Base-by-base conservation (phyloP, 2,888 invertebrate genomes). In the Ptychoptera albimana region DNA sequence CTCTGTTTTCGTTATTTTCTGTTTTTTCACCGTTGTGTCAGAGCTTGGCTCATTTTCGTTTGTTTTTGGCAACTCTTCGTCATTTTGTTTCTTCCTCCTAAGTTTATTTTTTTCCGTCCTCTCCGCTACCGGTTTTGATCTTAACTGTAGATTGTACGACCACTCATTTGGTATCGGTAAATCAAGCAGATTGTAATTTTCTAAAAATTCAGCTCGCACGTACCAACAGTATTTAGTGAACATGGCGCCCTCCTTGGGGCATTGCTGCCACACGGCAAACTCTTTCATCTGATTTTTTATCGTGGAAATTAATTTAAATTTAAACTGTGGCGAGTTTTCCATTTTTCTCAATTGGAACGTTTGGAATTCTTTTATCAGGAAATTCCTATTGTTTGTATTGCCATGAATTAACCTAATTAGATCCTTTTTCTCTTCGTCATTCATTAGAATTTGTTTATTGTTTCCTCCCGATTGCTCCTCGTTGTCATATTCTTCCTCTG, bases 341-440 rank as follows among this genome's bases (percentile, higher is more conserved):
- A 51, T 54, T 31, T 47, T 50, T 13, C 46, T 49, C 53, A 6
- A 61, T 57, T 78, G 68, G 56, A 67, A 74, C 9, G 70, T 68
- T 15, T 73, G 55, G 55, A 79, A 83, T 56, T 82, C 79, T 46
- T 71, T 71, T 1, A 74, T 63, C 8, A 83, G 61, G 49, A 74
- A 72, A 30, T 58, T 63, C 35, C 71, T 70, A 1, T 72, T 70
- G 48, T 73, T 68, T 0, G 62, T 59, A 57, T 80, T 83, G 1
- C 80, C 80, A 57, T 84, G 81, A 2, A 82, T 56, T 1, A 82
- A 60, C 39, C 72, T 71, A 38, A 81, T 72, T 48, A 84, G 65
- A 49, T 75, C 70, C 4, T 76, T 73, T 50, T 81, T 62, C 37
- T 76, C 72, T 32, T 69, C 68, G 7, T 72, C 64, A 1, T 65